Base-by-base conservation (phyloP, 92 coral and sea anemone genomes). In the Heliopora coerulea region DNA sequence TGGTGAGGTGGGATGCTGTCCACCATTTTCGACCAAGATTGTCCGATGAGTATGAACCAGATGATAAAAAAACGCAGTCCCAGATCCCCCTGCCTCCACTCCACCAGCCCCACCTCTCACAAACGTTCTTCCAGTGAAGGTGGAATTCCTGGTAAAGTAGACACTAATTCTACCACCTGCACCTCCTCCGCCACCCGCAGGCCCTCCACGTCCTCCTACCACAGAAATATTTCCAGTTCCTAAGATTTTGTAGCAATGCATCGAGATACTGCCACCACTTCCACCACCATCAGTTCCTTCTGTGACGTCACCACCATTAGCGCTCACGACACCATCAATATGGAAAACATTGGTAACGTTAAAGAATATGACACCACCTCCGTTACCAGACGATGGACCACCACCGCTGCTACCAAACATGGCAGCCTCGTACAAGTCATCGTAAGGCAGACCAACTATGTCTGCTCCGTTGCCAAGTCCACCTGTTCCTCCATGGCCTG, bases 161-260 rank as follows among this genome's bases (percentile, higher is more conserved):
- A 92, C 91, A n/a, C 93, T 96, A 6, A 90, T 89, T 59, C 97
- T 74, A 62, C 97, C 97, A 28, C 97, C 97, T 34, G 96, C 89
- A 17, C 97, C 97, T 32, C 97, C 97, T 9, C 75, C 75, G 11
- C 97, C 97, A 2, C 93, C 83, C 19, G 35, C 56, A 3, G 74
- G 80, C 0, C 97, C 96, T 0, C 97, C 97, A 49, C 77, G 62
- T 24, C 97, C 97, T 4, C 97, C 97, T 60, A 74, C 75, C 0
- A 78, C 93, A 1, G 89, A 78, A 7, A 92, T 83, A 46, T 72
- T 83, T 35, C 97, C 97, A 54, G 96, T 89, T 31, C 97, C 97
- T 60, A 85, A 86, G 35, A 92, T 81, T 24, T 75, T 72, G 67
- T 85, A 89, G 57, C 96, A 89, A 40, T 89, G 92, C 90, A 92